A percentile compares a stretch with the other conserved stretches of the same genome.
Evolutionary conservation across 2,888 invertebrate species (phyloP).

Genomic region (Tethea ocularis): DNA sequence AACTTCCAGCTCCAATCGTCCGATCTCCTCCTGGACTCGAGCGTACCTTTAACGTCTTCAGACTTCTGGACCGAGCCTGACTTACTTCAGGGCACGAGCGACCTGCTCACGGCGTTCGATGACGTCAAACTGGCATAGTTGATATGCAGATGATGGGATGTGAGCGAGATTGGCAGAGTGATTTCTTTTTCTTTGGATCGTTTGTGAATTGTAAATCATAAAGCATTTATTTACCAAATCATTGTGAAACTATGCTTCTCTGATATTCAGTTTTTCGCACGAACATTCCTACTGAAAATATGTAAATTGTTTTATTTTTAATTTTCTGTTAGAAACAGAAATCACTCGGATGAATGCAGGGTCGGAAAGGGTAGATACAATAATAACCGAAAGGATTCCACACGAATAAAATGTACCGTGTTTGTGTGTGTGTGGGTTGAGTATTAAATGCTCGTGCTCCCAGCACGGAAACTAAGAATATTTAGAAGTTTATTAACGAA

Average conservation of each 20-base stretch:
- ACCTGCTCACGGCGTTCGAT: constrained; percentile 69
- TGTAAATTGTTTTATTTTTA: constrained; percentile 25
- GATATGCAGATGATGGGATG: constrained; percentile 3
- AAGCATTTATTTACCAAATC: constrained; percentile 31
- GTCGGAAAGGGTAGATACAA: constrained; percentile 52
- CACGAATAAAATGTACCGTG: constrained; percentile 33
- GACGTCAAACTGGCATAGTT: constrained; percentile 68
- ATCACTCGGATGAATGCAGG: constrained; percentile 69
- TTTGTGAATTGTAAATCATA: constrained; percentile 33
- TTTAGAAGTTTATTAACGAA: not conserved
- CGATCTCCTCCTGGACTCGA: constrained; percentile 62
- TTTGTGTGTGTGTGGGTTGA: not conserved
- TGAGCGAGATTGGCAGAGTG: constrained; percentile 42
- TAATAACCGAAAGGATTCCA: constrained; percentile 56
- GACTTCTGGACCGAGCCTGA: constrained; percentile 73
- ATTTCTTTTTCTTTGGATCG: constrained; percentile 45
- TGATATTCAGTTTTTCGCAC: constrained; percentile 21
- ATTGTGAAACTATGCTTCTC: constrained; percentile 11
- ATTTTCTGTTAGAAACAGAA: constrained; percentile 48
- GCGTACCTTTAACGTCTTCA: constrained; percentile 49
- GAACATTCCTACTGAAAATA: constrained; percentile 46
- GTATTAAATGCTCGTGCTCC: constrained; percentile 16
- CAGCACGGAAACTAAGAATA: constrained; percentile 15
- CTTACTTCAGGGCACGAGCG: constrained; percentile 64
- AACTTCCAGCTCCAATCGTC: constrained; percentile 51